phyloP scores from a whole-genome alignment of 2,797 vertebrate species.

The Sebastes flavidus region DNA sequence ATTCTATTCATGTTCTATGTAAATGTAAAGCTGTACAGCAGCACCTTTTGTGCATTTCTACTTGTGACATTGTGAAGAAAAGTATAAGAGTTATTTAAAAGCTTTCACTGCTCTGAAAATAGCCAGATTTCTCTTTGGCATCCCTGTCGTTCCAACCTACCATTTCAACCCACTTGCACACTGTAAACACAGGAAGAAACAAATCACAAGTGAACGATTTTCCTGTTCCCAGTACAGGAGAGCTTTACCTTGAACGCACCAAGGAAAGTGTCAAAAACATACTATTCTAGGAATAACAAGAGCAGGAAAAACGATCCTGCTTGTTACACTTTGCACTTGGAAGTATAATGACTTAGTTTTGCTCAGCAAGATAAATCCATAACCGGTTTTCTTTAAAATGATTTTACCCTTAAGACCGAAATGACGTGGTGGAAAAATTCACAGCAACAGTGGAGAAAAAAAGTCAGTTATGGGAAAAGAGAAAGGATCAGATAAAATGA shows the following conservation, averaged over 20 bases:
- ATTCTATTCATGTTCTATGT: neutral
- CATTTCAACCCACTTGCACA: conserved; percentile 31
- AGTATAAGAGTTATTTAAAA: neutral
- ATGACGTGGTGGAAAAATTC: neutral
- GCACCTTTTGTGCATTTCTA: neutral
- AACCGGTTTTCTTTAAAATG: neutral
- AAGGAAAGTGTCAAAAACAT: neutral
- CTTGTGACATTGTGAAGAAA: neutral
- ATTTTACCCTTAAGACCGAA: neutral
- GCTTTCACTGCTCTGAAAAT: conserved; percentile 26
- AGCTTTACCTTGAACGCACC: neutral
- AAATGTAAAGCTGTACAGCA: neutral
- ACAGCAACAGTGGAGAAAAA: neutral
- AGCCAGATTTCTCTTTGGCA: conserved; percentile 8
- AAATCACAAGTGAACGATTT: conserved; percentile 4
- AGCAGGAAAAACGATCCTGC: neutral
- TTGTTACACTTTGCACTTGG: neutral
- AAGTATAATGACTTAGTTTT: neutral
- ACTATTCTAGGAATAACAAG: neutral
- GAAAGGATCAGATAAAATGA: neutral
- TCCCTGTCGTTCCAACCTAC: conserved; percentile 15
- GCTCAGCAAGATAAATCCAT: neutral
- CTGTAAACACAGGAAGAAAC: neutral
- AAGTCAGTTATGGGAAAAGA: neutral
- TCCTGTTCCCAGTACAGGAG: neutral